Base-by-base conservation (phyloP, 1,140 invertebrate species). In the Babylonia areolata region DNA sequence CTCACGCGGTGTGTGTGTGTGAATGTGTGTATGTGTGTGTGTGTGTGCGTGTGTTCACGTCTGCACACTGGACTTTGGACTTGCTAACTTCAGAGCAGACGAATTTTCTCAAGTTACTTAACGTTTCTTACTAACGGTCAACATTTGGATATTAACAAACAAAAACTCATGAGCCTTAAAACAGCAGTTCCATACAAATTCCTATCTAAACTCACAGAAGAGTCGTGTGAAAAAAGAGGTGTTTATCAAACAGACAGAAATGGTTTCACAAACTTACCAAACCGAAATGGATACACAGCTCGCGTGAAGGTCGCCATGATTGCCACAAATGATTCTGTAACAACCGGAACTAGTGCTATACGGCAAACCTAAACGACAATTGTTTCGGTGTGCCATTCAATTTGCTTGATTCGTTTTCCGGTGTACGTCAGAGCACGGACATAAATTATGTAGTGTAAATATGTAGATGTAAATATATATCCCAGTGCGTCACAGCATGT, bases 271-370 rank as follows among this genome's bases (percentile, higher is more conserved):
- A 6, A 54, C 46, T 80, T 80, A 80, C 78, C 78, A 15, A 58
- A 80, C 12, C 78, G 78, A n/a, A 80, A 58, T 33, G 78, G 78
- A 54, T 58, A 54, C 23, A 80, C 28, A 6, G 78, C 78, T 58
- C 78, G 78, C 28, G 31, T 58, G 78, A 80, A 80, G 78, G 78
- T 9, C 46, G 78, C 78, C 78, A 80, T 80, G 78, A 31, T 80
- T 23, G 39, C 78, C 11, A 20, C 23, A 80, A 80, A 39, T 80
- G 78, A n/a, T 80, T 80, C 33, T 80, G 78, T 54, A 54, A 80
- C 78, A 77, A 73, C 71, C 71, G 35, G 35, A 37, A 35, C 9
- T 73, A 20, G 31, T 0, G 12, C 11, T 12, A n/a, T n/a, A n/a
- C n/a, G 12, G 12, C 20, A 6, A 37, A 73, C 71, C 71, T 17